These are phyloP conservation scores for Andricus quercusramuli DNA, from an alignment of 2,888 invertebrate species.

Conservation along the genomic window DNA sequence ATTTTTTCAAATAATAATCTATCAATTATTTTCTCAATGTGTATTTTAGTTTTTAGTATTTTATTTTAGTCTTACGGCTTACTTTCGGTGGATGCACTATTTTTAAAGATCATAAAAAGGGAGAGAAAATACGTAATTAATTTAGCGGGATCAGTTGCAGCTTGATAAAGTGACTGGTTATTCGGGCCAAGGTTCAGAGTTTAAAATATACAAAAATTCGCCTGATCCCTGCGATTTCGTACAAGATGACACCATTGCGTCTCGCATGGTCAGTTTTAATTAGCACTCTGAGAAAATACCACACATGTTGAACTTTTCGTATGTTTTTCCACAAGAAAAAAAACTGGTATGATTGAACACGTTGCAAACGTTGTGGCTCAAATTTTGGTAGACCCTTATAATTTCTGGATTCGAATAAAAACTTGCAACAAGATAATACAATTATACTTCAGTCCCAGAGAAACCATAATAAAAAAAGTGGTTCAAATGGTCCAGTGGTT, in stretches of 20 bases:
- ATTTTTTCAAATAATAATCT: not conserved
- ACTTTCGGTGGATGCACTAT: not conserved
- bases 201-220: conserved; percentile 18
- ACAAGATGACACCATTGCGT: conserved; percentile 32
- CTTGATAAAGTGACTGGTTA: conserved; percentile 21
- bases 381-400: not conserved
- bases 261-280: conserved; percentile 28
- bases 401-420: not conserved
- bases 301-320: not conserved
- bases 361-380: not conserved
- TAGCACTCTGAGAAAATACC: not conserved
- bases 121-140: not conserved
- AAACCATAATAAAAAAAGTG: too few species aligned
- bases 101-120: conserved; percentile 2
- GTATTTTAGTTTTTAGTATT: not conserved
- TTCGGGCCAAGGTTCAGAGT: conserved; percentile 46
- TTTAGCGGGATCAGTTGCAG: not conserved
- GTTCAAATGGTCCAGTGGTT: too few species aligned
- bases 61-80: too few species aligned
- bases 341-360: not conserved
- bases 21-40: not conserved
- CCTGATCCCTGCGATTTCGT: conserved; percentile 3
- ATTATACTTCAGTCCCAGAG: too few species aligned
- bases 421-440: too few species aligned
- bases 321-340: not conserved